Evolutionary conservation across 2,113 vertebrate species (phyloP).

Genomic region (Bolborhynchus lineola): DNA sequence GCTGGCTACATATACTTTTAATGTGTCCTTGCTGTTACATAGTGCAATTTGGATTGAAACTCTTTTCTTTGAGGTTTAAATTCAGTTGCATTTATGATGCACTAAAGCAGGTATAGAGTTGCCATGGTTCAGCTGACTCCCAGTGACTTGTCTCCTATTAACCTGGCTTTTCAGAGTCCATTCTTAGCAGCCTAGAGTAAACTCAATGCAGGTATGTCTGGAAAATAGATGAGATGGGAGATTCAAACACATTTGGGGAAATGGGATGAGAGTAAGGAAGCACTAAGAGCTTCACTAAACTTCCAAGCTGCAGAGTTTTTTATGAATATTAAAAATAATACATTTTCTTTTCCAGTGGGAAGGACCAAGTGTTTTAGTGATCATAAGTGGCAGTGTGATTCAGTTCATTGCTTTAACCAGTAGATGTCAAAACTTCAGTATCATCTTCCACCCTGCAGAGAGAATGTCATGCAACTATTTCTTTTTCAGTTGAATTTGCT

Average conservation of each 20-base stretch:
- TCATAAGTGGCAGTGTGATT: background rate
- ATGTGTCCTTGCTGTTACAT: background rate
- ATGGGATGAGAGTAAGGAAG: background rate
- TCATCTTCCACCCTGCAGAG: background rate
- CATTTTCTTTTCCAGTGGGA: background rate
- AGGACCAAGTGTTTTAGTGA: background rate
- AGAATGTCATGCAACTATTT: background rate
- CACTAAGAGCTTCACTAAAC: background rate
- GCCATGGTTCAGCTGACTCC: background rate
- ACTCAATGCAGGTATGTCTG: background rate
- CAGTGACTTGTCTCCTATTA: background rate
- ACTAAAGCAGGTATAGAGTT: background rate
- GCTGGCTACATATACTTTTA: background rate
- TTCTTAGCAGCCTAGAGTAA: background rate
- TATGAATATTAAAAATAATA: background rate
- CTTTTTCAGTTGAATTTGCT: background rate
- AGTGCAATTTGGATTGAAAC: background rate
- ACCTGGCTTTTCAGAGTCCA: background rate
- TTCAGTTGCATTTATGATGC: background rate
- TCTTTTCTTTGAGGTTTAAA: background rate
- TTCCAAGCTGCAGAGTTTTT: background rate
- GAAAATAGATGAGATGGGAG: background rate
- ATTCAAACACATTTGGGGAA: background rate
- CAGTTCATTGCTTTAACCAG: background rate
- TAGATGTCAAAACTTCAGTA: background rate